These are phyloP conservation scores for Ammodramus savannarum DNA, from an alignment of 2,113 vertebrate species.

Conservation along the genomic window DNA sequence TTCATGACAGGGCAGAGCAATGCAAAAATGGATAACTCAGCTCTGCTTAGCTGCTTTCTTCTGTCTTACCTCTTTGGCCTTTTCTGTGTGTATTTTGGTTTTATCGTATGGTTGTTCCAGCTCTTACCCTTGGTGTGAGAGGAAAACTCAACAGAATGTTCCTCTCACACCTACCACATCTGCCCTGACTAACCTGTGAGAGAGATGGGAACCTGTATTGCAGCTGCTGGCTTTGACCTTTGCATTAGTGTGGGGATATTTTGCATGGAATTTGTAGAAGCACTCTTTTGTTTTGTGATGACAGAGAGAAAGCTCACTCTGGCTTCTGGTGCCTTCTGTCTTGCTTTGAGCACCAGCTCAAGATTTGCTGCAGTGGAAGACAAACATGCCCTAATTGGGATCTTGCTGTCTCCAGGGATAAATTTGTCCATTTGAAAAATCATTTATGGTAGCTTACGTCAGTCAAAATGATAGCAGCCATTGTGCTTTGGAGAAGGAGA, in stretches of 20 bases:
- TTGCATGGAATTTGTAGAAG: neutral
- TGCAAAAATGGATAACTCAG: neutral
- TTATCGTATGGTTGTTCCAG: neutral
- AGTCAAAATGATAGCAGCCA: conserved; percentile 49
- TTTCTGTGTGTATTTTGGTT: neutral
- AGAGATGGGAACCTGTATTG: fast-evolving
- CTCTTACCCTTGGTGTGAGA: neutral
- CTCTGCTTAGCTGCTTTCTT: neutral
- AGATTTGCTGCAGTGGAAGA: neutral
- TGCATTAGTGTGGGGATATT: neutral
- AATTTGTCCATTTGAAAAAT: conserved; percentile 60
- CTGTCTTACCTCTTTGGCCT: neutral
- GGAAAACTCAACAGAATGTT: neutral
- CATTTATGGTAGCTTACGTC: conserved; percentile 30
- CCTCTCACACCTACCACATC: neutral
- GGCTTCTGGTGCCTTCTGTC: neutral
- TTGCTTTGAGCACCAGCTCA: neutral
- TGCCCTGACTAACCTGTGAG: neutral
- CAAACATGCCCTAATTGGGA: conserved; percentile 30
- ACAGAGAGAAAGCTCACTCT: neutral
- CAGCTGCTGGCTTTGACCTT: neutral
- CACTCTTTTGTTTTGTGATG: neutral
- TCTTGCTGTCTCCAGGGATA: conserved; percentile 37
- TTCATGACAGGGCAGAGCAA: neutral
- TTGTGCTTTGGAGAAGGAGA: conserved; percentile 21